Percentiles rank a stretch among this genome's conserved stretches.
phyloP scores from a whole-genome alignment of 2,888 invertebrate genomes.

The Heliconius erato region DNA sequence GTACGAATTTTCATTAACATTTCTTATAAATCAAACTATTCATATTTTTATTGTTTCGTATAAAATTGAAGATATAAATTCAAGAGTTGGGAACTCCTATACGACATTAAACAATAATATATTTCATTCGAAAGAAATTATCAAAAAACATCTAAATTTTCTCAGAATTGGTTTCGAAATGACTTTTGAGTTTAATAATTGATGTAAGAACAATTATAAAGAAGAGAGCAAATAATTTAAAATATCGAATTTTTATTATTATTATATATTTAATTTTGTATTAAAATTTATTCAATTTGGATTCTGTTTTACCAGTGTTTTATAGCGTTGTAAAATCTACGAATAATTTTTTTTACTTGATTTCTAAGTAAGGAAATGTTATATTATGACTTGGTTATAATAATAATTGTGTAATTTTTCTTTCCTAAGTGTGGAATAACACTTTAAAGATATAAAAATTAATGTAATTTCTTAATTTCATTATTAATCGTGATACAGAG shows the following conservation, averaged over 20 bases:
- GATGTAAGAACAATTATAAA: slow-evolving; percentile 17
- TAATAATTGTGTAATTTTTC: no score
- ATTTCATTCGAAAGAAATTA: not conserved
- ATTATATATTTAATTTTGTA: slow-evolving; percentile 5
- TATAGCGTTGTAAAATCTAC: not conserved
- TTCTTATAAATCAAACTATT: slow-evolving; percentile 10
- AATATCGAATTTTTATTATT: slow-evolving; percentile 17
- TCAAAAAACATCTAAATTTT: not conserved
- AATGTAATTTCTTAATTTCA: no score
- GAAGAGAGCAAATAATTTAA: slow-evolving; percentile 3
- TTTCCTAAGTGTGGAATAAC: no score
- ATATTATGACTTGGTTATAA: no score
- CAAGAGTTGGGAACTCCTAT: no score
- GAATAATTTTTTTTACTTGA: not conserved
- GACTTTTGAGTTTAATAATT: slow-evolving; percentile 15
- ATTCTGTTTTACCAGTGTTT: not conserved
- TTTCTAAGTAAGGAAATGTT: no score
- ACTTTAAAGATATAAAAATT: no score
- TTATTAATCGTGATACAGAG: no score
- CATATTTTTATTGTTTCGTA: not conserved
- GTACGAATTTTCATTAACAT: slow-evolving; percentile 29
- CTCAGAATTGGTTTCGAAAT: not conserved
- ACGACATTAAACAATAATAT: not conserved
- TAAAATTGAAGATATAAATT: no score
- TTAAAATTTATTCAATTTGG: not conserved